Evolutionary conservation across 35 echinoderm and acorn worm genomes (phyloP), one percentile per base, ranked within the genome.

Genomic region (Heliocidaris tuberculata): DNA sequence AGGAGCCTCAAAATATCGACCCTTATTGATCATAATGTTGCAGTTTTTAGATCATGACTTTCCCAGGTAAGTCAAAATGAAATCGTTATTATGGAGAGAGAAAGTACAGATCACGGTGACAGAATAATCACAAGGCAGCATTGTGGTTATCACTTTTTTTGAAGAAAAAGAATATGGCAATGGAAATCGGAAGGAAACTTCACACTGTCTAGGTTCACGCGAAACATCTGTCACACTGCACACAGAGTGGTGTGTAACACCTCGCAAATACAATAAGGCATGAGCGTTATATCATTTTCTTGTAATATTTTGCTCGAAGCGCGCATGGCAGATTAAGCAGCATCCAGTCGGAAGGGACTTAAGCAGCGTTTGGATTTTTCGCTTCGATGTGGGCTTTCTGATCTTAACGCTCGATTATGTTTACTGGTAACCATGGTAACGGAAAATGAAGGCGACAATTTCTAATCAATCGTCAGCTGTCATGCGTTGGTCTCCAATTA

Each of bases 381-480:
- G 27, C 65, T 78, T n/a, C 27, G 65, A 21, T 78, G 21, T 78
- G 27, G 21, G 65, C 27, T 78, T n/a, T 78, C 65, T 78, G 5
- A 78, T 78, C 65, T 78, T 78, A 78, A 78, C 47, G 87, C 87
- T 89, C 87, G 87, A 89, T 89, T 89, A 89, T 89, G 87, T 89
- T 89, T 89, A 47, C 19, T 19, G 31, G 87, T 89, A 47, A 48
- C 87, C 47, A 89, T 89, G 87, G 31, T 13, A 19, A 89, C 87
- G 31, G 17, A 89, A 89, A 89, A 89, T 89, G 87, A 48, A 89
- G 29, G 87, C 47, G 87, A 89, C 31, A 48, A 89, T 48, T 48
- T 89, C 2, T 17, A 89, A 89, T 89, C 87, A 32, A 89, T 89
- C 87, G 87, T 89, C 87, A 89, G 87, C 87, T 89, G 87, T 47